Conservation (phyloP, 2,888 invertebrate species). For the Mythimna impura region DNA sequence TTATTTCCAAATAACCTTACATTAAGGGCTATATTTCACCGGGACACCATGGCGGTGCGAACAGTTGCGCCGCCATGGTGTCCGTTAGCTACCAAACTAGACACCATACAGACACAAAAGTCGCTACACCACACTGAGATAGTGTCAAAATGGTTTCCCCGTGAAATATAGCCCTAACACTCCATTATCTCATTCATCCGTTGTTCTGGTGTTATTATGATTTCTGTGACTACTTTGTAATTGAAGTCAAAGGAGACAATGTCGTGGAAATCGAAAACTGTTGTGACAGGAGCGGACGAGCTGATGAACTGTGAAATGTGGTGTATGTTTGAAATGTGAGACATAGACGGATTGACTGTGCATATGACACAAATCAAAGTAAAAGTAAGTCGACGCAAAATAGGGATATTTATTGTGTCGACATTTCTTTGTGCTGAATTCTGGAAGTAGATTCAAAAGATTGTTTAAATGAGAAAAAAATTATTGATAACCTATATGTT, state of each 20-base stretch:
- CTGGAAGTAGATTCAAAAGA: not conserved
- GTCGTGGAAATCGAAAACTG: constrained; percentile 24
- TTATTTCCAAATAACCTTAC: not conserved
- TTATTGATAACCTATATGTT: not conserved
- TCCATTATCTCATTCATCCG: constrained; percentile 16
- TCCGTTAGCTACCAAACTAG: no score
- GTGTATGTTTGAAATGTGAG: constrained; percentile 1
- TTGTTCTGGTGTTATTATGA: constrained; percentile 8
- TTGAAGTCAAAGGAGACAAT: not conserved
- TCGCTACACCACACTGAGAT: no score
- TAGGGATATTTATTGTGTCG: no score
- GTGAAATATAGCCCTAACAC: not conserved
- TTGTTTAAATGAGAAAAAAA: not conserved
- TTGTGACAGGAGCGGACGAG: constrained; percentile 28
- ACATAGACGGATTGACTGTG: not conserved
- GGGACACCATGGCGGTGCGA: no score
- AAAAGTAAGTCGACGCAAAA: not conserved
- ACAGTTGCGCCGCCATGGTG: no score
- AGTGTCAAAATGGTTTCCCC: no score
- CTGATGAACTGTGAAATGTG: constrained; percentile 29
- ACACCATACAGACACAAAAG: no score
- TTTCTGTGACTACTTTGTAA: constrained; percentile 23
- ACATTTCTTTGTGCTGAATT: not conserved
- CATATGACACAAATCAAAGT: not conserved
- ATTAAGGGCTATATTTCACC: not conserved